Evolutionary conservation across 2,888 invertebrate species (phyloP).

Genomic region (Hyposoter didymator): DNA sequence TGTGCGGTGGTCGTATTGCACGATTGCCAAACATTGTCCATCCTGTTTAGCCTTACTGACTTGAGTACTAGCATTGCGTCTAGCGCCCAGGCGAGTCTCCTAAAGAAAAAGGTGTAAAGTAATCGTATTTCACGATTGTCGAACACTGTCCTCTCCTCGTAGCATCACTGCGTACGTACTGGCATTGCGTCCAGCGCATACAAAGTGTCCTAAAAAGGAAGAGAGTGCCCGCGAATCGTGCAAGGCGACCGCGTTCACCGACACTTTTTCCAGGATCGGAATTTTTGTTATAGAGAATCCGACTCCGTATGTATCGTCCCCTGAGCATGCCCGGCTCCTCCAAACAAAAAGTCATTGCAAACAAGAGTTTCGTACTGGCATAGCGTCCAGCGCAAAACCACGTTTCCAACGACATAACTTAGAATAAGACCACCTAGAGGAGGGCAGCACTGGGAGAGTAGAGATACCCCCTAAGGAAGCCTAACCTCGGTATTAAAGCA

Average conservation of each 20-base stretch:
- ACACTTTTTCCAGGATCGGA: background rate
- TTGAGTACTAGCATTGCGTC: background rate
- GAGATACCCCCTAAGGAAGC: background rate
- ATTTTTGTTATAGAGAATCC: background rate
- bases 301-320: background rate
- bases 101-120: background rate
- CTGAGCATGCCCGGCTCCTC: background rate
- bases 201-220: background rate
- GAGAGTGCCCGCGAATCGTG: background rate
- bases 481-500: background rate
- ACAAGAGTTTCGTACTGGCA: background rate
- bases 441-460: conserved; percentile 1
- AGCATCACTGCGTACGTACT: background rate
- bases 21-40: background rate
- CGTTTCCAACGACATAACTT: background rate
- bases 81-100: background rate
- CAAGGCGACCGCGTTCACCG: background rate
- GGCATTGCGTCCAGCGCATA: conserved; percentile 7
- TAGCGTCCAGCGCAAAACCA: background rate
- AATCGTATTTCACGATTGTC: background rate
- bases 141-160: background rate
- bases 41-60: background rate
- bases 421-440: conserved; percentile 9
- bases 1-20: background rate
- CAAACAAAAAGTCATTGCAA: background rate